These are phyloP conservation scores for Rhamnusium bicolor DNA, from an alignment of 2,888 invertebrate species.

Conservation along the genomic window DNA sequence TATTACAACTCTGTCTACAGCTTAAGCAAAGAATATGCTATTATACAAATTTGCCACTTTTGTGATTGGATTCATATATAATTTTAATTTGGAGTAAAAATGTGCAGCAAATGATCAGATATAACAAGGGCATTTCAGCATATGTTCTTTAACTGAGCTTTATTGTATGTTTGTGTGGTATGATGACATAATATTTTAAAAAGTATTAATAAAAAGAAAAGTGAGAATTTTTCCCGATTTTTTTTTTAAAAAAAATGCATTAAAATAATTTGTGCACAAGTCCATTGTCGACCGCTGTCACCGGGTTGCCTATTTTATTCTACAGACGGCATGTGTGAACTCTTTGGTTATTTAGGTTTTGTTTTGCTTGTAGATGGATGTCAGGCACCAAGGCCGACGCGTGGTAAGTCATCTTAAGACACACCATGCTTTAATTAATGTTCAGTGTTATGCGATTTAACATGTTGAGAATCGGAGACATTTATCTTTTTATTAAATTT, in stretches of 20 bases:
- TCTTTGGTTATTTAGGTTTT: constrained; percentile 68
- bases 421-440: constrained; percentile 51
- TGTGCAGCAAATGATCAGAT: no score
- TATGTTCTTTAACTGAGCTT: no score
- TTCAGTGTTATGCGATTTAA: constrained; percentile 10
- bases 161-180: no score
- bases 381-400: constrained; percentile 72
- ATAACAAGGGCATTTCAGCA: no score
- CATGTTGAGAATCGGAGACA: neutral
- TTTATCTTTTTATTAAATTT: neutral
- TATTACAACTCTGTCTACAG: no score
- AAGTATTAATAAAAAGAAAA: no score
- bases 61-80: no score
- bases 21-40: no score
- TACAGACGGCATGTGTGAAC: constrained; percentile 44
- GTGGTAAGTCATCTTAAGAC: constrained; percentile 68
- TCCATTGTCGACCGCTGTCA: constrained; percentile 19
- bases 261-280: neutral
- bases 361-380: constrained; percentile 73
- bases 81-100: no score
- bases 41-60: no score
- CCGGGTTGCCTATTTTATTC: constrained; percentile 27
- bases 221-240: no score
- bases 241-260: neutral
- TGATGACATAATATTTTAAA: no score